Conservation (phyloP, 2,888 invertebrate genomes). For the Clivina fossor region DNA sequence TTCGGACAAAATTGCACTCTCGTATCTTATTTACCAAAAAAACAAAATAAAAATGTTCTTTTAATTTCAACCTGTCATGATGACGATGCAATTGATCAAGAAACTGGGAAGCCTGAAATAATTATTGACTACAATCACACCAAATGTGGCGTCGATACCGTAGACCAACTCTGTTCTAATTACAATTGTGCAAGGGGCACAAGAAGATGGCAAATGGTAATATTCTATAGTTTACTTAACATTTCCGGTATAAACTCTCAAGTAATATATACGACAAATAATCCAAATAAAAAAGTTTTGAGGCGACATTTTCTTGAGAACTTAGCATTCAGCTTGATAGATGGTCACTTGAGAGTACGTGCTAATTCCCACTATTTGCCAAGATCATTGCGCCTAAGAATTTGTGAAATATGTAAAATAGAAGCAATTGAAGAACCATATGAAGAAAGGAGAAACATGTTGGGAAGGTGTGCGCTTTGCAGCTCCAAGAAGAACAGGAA, state of each 20-base stretch:
- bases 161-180: conserved; percentile 39
- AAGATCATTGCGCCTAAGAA: too few species aligned
- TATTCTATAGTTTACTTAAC: conserved; percentile 37
- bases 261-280: conserved; percentile 16
- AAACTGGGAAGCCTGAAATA: conserved; percentile 43
- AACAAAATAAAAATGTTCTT: conserved; percentile 44
- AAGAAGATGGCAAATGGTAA: conserved; percentile 37
- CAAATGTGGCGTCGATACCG: conserved; percentile 38
- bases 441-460: background rate
- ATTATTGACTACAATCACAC: conserved; percentile 40
- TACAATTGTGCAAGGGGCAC: conserved; percentile 34
- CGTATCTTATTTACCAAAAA: too few species aligned
- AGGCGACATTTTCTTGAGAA: conserved; percentile 3
- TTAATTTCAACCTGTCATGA: conserved; percentile 44
- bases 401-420: too few species aligned
- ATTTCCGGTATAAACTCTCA: conserved; percentile 27
- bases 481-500: conserved; percentile 8
- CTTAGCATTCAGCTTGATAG: background rate
- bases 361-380: too few species aligned
- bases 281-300: conserved; percentile 7
- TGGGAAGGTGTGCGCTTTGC: background rate
- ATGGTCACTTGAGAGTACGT: conserved; percentile 1
- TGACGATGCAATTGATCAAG: conserved; percentile 41
- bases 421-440: too few species aligned
- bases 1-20: background rate